Evolutionary conservation across 2,888 invertebrate genomes (phyloP).

Genomic region (Drosophila atripex): DNA sequence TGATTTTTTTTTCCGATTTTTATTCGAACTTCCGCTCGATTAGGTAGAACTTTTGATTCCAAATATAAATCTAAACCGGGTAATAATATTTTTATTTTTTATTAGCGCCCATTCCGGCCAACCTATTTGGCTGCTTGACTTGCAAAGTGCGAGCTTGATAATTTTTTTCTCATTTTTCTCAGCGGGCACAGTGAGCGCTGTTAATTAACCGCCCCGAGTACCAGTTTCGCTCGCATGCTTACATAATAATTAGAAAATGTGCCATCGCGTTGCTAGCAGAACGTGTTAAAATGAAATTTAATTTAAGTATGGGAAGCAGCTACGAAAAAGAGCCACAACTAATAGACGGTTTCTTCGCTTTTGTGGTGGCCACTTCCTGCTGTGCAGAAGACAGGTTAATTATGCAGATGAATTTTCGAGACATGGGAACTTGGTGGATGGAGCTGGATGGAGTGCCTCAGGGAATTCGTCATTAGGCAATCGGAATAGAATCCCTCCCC

Average conservation of each 20-base stretch:
- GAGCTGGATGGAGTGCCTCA: conserved; percentile 13
- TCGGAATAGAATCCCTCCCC: conserved; percentile 25
- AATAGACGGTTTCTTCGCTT: conserved; percentile 49
- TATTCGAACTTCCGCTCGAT: conserved; percentile 40
- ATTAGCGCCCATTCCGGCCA: conserved; percentile 54
- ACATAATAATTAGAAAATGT: conserved; percentile 73
- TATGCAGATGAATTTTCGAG: conserved; percentile 56
- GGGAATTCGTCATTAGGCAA: conserved; percentile 42
- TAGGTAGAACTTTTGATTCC: conserved; percentile 25
- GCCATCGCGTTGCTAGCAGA: conserved; percentile 46
- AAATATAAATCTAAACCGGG: conserved; percentile 35
- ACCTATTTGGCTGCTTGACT: conserved; percentile 21
- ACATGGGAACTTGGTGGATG: conserved; percentile 50
- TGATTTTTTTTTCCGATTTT: conserved; percentile 31
- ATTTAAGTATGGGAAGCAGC: conserved; percentile 69
- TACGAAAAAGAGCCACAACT: conserved; percentile 36
- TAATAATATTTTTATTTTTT: conserved; percentile 63
- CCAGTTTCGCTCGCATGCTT: conserved; percentile 78
- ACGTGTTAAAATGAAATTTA: conserved; percentile 79
- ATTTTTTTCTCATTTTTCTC: conserved; percentile 20
- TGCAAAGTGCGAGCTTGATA: conserved; percentile 16
- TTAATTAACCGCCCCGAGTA: conserved; percentile 50
- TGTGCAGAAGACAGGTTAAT: conserved; percentile 56
- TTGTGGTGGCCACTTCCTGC: conserved; percentile 62
- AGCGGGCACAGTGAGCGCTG: conserved; percentile 55